Conservation (phyloP, 2,797 vertebrate genomes). For the Xiphophorus birchmanni region DNA sequence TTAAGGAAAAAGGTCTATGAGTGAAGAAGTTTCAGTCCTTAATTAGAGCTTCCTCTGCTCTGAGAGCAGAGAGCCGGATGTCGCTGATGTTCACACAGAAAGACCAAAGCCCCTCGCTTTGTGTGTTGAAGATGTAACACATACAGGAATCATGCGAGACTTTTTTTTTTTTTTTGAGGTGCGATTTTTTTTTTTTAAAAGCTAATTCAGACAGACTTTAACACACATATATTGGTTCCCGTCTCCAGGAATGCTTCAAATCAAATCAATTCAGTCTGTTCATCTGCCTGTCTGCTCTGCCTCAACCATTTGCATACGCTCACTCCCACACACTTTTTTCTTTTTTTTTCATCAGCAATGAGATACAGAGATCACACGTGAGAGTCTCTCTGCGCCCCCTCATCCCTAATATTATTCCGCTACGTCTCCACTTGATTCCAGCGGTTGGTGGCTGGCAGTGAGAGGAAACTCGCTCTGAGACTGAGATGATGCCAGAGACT, state of each 20-base stretch:
- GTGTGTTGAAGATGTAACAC: background rate
- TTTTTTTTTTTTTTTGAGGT: background rate
- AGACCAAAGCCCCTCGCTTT: background rate
- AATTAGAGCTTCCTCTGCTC: slow-evolving; percentile 30
- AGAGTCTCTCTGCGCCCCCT: slow-evolving; percentile 67
- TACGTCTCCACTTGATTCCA: slow-evolving; percentile 56
- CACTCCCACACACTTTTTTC: slow-evolving; percentile 57
- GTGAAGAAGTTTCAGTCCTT: slow-evolving; percentile 24
- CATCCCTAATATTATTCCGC: slow-evolving; percentile 54
- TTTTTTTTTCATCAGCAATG: slow-evolving; percentile 41
- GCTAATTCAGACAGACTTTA: slow-evolving; percentile 10
- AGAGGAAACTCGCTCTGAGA: slow-evolving; percentile 50
- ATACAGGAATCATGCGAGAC: background rate
- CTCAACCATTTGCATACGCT: slow-evolving; percentile 57
- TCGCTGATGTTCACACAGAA: slow-evolving; percentile 7
- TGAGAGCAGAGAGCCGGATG: slow-evolving; percentile 1
- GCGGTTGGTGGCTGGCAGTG: slow-evolving; percentile 45
- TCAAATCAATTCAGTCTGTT: slow-evolving; percentile 48
- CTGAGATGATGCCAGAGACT: slow-evolving; percentile 50
- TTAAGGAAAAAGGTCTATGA: background rate
- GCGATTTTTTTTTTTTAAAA: slow-evolving; percentile 2
- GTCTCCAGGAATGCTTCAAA: slow-evolving; percentile 42
- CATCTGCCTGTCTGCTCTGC: slow-evolving; percentile 36
- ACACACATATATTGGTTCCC: background rate
- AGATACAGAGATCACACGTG: slow-evolving; percentile 59